Evolutionary conservation across 64 coral and sea anemone genomes (phyloP), one percentile per base, ranked within the genome.

Genomic region (Cladopsammia gracilis): DNA sequence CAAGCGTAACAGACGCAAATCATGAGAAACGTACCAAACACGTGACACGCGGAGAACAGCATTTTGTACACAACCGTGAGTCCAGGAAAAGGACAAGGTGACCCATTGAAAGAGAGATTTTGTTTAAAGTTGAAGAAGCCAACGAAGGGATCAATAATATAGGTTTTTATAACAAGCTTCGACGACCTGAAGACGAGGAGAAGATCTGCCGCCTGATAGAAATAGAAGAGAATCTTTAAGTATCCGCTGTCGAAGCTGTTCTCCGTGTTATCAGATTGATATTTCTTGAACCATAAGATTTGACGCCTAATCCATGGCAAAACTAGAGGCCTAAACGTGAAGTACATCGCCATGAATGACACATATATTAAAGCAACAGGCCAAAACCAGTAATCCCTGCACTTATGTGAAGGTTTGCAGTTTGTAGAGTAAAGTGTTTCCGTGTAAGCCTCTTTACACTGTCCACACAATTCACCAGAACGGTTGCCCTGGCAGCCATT

Each of bases 151-250:
- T 79, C 58, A 19, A 96, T 51, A 78, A 96, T n/a, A 43, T 93
- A 42, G 19, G 68, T 71, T 25, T 62, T 89, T 7, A 93, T 42
- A 24, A 90, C 6, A 6, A 14, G 14, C 2, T 62, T 47, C 1
- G 46, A 58, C 6, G 90, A 89, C 10, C 34, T 90, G 50, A 90
- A 76, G 14, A 93, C 11, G 0, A 93, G 51, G 0, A 96, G 19
- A 23, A 96, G 62, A 42, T 79, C 92, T 48, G 86, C 86, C 26
- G 84, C 95, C 15, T 96, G 95, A 62, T 96, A 96, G 34, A 89
- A 96, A 26, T 93, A 93, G 64, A 96, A 93, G 4, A 96, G 4
- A 45, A 96, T 96, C 68, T 96, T 96, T 50, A 96, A 42, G 75
- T 89, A 96, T 72, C 95, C 95, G 3, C 61, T 24, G 11, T 89